A percentile compares a stretch with the other conserved stretches of the same genome.
Conservation (phyloP, 2,113 vertebrate genomes). For the Azemiops feae region DNA sequence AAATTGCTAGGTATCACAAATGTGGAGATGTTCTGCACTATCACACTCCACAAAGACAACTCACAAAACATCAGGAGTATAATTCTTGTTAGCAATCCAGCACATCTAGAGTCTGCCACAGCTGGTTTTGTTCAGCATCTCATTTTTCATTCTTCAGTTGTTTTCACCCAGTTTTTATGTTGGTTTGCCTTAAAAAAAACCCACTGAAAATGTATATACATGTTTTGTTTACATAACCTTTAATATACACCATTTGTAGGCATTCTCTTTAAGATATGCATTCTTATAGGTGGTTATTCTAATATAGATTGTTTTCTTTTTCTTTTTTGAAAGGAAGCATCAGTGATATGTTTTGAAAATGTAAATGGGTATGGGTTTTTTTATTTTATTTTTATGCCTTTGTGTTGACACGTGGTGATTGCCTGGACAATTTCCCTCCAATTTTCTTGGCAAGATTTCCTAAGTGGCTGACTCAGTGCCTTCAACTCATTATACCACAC, state of each 20-base stretch:
- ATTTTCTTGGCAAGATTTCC: not conserved
- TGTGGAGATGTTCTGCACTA: not conserved
- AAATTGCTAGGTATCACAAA: not conserved
- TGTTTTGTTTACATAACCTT: not conserved
- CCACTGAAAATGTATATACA: not conserved
- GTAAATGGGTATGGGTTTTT: too few relatives aligned
- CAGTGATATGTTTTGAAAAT: not conserved
- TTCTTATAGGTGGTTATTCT: not conserved
- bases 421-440: not conserved
- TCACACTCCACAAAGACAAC: not conserved
- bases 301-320: not conserved
- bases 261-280: not conserved
- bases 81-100: not conserved
- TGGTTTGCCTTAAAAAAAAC: not conserved
- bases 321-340: not conserved
- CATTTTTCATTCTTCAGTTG: not conserved
- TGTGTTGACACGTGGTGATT: not conserved
- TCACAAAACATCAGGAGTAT: not conserved
- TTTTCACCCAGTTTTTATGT: not conserved
- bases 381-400: too few relatives aligned
- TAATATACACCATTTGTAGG: not conserved
- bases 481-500: not conserved
- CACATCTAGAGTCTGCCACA: not conserved
- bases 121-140: not conserved
- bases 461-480: not conserved